Evolutionary conservation across 2,113 vertebrate genomes (phyloP), one percentile per base, ranked within the genome.

Genomic region (Puma concolor): DNA sequence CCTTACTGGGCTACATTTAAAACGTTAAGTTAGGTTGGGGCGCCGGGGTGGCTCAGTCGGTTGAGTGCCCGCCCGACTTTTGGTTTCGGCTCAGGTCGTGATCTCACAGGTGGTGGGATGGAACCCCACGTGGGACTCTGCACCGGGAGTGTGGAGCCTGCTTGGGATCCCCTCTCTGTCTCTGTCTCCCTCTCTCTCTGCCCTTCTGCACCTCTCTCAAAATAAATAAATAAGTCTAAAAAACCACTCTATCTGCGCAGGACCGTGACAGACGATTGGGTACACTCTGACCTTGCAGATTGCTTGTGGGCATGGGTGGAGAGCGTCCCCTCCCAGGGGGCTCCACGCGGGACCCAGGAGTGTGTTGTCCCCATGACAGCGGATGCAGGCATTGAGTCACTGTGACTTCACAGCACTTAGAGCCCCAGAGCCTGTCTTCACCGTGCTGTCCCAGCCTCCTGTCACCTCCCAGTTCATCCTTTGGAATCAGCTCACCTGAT

Each of bases 371-470:
- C 12, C 0, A 3, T 2, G 41, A 25, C 25, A 13, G 25, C 7
- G 0, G 7, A 8, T 3, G 2, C 8, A 27, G 74, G 72, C 41
- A 31, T 4, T 0, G 60, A 5, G 4, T 27, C 0, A 1, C 0
- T 0, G 36, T 8, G 81, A 17, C 50, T 27, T 54, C 3, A 5
- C 13, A 16, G 2, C 21, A 15, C 29, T 29, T 25, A 2, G n/a
- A 0, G 38, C 74, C 25, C 29, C 41, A 2, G 4, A 44, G 54
- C 27, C 36, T 21, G 31, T 52, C 8, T 17, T 23, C 16, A 1
- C 4, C 4, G 4, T 4, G 15, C 27, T 5, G 17, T 87, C 27
- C 38, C 11, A 33, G 66, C 44, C 1, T 25, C 23, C n/a, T 16
- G 72, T 44, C 27, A 1, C 4, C 14, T 48, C 25, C 27, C 2